These are phyloP conservation scores for Recurvirostra avosetta DNA, from an alignment of 2,113 vertebrate species.

Conservation along the genomic window DNA sequence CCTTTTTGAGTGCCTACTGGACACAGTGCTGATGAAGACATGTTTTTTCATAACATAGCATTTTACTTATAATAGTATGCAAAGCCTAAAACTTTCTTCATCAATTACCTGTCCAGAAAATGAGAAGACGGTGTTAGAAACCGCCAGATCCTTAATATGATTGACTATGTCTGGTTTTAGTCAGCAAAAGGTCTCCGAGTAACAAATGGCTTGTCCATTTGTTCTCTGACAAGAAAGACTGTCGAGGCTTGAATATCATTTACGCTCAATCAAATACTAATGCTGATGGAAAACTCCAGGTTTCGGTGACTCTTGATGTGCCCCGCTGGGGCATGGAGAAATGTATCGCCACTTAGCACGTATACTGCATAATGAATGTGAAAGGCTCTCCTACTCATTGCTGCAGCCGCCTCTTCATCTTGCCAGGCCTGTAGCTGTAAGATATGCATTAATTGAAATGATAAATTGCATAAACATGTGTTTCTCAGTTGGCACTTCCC, in stretches of 20 bases:
- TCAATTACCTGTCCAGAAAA: conserved; percentile 41
- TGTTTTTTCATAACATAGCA: background rate
- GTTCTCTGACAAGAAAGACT: conserved; percentile 22
- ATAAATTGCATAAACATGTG: background rate
- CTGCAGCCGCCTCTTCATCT: background rate
- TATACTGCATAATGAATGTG: background rate
- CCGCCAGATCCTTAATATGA: conserved; percentile 37
- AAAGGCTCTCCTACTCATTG: background rate
- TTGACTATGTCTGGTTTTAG: conserved; percentile 37
- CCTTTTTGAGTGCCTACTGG: background rate
- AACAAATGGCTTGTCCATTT: conserved; percentile 47
- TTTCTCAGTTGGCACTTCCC: background rate
- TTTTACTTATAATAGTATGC: background rate
- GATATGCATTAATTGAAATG: background rate
- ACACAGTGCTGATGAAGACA: background rate
- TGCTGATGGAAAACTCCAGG: conserved; percentile 13
- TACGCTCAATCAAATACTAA: background rate
- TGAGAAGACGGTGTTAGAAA: background rate
- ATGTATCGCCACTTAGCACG: background rate
- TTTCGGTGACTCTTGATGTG: background rate
- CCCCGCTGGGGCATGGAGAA: background rate
- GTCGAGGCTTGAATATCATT: background rate
- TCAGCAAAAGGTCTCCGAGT: conserved; percentile 37
- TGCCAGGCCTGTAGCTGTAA: background rate
- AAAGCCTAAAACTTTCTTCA: conserved; percentile 22